Percentiles rank a stretch among this genome's conserved stretches.
Conservation (phyloP, 2,888 invertebrate genomes). For the Dolichomitus sp. region DNA sequence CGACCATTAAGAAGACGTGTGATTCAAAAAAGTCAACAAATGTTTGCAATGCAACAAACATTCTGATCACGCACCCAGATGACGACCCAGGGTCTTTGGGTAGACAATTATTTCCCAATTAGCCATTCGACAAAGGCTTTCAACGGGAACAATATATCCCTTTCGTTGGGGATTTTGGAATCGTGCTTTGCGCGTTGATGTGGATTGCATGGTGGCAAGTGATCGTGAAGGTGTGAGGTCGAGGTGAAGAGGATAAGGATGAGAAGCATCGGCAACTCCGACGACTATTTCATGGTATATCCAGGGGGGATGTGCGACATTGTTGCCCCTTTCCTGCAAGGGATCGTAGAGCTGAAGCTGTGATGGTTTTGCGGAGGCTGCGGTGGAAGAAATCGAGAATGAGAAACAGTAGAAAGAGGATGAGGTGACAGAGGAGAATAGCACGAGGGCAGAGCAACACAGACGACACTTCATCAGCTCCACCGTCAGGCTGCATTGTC, state of each 20-base stretch:
- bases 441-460: slow-evolving; percentile 73
- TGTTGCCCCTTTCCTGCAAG: slow-evolving; percentile 26
- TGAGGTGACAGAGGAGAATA: slow-evolving; percentile 29
- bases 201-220: slow-evolving; percentile 58
- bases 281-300: neutral
- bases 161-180: slow-evolving; percentile 52
- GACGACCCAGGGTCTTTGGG: neutral
- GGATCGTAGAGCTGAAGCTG: slow-evolving; percentile 21
- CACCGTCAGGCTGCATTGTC: slow-evolving; percentile 82
- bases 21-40: neutral
- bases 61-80: neutral
- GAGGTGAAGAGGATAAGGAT: slow-evolving; percentile 71
- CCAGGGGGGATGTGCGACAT: slow-evolving; percentile 22
- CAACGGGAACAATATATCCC: slow-evolving; percentile 80
- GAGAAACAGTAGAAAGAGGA: slow-evolving; percentile 51
- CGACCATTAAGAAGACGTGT: neutral
- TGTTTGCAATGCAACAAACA: neutral
- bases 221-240: slow-evolving; percentile 72
- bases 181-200: slow-evolving; percentile 41
- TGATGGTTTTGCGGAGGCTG: slow-evolving; percentile 12
- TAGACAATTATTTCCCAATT: slow-evolving; percentile 83
- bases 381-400: slow-evolving; percentile 29
- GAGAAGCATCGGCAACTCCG: neutral
- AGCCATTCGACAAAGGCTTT: slow-evolving; percentile 78
- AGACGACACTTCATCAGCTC: slow-evolving; percentile 83